These are phyloP conservation scores for Gobiocypris rarus DNA, from an alignment of 2,113 vertebrate species.

Conservation along the genomic window DNA sequence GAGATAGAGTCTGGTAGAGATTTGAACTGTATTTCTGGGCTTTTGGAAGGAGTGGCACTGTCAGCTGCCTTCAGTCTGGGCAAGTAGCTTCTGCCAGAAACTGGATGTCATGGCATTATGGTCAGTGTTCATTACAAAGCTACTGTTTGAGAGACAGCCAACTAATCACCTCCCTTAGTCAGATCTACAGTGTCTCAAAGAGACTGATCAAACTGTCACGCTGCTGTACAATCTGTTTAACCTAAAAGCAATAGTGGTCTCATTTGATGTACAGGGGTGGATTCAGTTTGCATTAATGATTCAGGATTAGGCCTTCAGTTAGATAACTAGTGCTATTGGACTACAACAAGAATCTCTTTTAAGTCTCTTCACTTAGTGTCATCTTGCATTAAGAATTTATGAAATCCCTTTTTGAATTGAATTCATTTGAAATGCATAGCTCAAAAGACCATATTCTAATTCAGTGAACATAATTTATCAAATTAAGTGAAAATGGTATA, in stretches of 20 bases:
- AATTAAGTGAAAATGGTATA: neutral
- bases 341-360: neutral
- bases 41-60: neutral
- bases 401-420: neutral
- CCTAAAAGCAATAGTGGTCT: neutral
- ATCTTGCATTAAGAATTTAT: neutral
- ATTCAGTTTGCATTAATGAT: conserved; percentile 16
- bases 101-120: neutral
- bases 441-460: neutral
- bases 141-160: neutral
- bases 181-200: conserved; percentile 8
- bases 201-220: neutral
- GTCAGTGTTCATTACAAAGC: neutral
- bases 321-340: neutral
- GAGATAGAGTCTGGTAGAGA: neutral
- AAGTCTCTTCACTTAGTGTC: neutral
- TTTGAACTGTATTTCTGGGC: neutral
- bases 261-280: neutral
- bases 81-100: conserved; percentile 2
- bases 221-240: neutral
- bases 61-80: conserved; percentile 8
- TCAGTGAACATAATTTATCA: neutral
- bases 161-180: neutral
- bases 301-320: neutral
- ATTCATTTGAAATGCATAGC: neutral